These are phyloP conservation scores for Danio jaintianensis DNA, from an alignment of 2,797 vertebrate species.

Conservation along the genomic window DNA sequence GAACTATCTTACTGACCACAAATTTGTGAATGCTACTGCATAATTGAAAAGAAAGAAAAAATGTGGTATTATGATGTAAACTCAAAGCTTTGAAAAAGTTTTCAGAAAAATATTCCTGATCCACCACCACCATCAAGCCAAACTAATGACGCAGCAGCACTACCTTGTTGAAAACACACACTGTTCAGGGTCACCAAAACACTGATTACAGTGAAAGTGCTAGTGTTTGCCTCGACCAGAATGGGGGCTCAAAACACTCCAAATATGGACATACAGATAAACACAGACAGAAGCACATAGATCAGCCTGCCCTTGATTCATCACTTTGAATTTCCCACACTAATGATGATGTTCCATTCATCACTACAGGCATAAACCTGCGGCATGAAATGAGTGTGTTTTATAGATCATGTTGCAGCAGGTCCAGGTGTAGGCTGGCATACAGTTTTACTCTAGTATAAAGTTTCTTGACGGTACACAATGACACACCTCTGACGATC, in stretches of 20 bases:
- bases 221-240: constrained; percentile 1
- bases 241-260: constrained; percentile 4
- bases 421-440: constrained; percentile 42
- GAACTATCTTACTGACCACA: not conserved
- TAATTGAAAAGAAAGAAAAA: not conserved
- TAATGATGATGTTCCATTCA: not conserved
- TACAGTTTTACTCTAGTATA: constrained; percentile 8
- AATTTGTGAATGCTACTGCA: not conserved
- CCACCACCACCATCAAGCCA: not conserved
- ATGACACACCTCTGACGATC: constrained; percentile 33
- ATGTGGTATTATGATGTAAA: not conserved
- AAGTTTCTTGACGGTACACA: constrained; percentile 21
- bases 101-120: not conserved
- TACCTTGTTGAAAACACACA: not conserved
- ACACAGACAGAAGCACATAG: not conserved
- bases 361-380: constrained; percentile 5
- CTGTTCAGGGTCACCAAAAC: constrained; percentile 36
- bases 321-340: constrained; percentile 5
- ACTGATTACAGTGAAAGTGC: constrained; percentile 40
- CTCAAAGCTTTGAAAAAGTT: not conserved
- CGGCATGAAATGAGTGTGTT: constrained; percentile 5
- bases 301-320: not conserved
- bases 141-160: not conserved
- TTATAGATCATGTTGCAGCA: constrained; percentile 46
- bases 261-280: not conserved